Percentiles rank a stretch among this genome's conserved stretches.
Conservation (phyloP, 2,888 invertebrate genomes). For the Saturnia japonica region DNA sequence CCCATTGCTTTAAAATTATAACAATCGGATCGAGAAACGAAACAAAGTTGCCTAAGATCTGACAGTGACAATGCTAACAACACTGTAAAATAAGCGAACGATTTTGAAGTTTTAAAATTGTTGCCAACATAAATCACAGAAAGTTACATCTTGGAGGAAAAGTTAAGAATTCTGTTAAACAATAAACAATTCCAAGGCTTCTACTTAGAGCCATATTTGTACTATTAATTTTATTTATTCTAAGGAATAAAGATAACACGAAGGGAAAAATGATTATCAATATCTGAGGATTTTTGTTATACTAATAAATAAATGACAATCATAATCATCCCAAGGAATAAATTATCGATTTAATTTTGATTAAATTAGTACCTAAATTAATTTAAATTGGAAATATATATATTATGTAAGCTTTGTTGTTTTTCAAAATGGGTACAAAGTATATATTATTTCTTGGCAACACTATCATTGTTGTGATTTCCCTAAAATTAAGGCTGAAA, state of each 20-base stretch:
- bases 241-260: too few species aligned
- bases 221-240: too few species aligned
- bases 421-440: neutral
- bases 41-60: too few species aligned
- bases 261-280: too few species aligned
- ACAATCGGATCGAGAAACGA: neutral
- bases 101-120: neutral
- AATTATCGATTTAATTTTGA: neutral
- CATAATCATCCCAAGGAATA: neutral
- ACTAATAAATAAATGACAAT: neutral
- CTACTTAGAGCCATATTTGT: neutral
- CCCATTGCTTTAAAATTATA: constrained; percentile 17
- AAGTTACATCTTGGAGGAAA: neutral
- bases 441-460: neutral
- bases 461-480: neutral
- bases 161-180: neutral
- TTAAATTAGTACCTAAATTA: neutral
- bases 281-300: too few species aligned
- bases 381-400: neutral
- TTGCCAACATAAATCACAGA: neutral
- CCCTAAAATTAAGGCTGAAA: neutral
- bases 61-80: neutral
- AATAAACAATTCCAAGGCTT: neutral
- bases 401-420: too few species aligned
- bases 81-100: neutral